Base-by-base conservation (phyloP, 2,797 vertebrate genomes). In the Sternotherus odoratus region DNA sequence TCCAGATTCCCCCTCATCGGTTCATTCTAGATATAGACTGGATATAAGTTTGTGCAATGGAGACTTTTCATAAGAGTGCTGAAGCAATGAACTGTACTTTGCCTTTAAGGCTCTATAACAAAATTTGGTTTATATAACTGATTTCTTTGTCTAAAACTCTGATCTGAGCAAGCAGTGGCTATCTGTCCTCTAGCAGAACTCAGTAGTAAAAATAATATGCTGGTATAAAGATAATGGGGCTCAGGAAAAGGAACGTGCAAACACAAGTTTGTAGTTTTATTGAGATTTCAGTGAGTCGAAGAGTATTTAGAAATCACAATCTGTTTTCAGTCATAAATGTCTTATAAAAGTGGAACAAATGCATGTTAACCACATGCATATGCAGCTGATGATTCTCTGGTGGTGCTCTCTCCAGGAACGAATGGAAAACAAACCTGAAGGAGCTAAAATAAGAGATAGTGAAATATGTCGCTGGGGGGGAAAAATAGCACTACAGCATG, bases 291-390 rank as follows among this genome's bases (percentile, higher is more conserved):
- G 63, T 80, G 53, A 93, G 63, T 80, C 93, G 83, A 94, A 74
- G 79, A 93, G 39, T 87, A 80, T 90, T 95, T 84, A 92, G 83
- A 85, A 95, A 69, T 81, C 82, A 74, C 3, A 3, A 66, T 94
- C 74, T 94, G 74, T 21, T 89, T 96, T 95, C 60, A 91, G 90
- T 77, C 85, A 56, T 12, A 60, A 83, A 57, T 87, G 63, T 90
- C 92, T 94, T 93, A 19, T 94, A 94, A 95, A 97, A 94, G 21
- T 50, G 43, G n/a, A 53, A 8, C 66, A 60, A 77, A 82, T 50
- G 11, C 5, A n/a, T 24, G 13, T 94, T 91, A 93, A 95, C 74
- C 83, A 85, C 16, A 77, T 80, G 39, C 54, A 82, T 0, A 0
- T 46, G 50, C 74, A 92, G 51, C 50, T 85, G 79, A 80, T 1